These are phyloP conservation scores for Drosophila bunnanda DNA, from an alignment of 2,888 invertebrate species.

Conservation along the genomic window DNA sequence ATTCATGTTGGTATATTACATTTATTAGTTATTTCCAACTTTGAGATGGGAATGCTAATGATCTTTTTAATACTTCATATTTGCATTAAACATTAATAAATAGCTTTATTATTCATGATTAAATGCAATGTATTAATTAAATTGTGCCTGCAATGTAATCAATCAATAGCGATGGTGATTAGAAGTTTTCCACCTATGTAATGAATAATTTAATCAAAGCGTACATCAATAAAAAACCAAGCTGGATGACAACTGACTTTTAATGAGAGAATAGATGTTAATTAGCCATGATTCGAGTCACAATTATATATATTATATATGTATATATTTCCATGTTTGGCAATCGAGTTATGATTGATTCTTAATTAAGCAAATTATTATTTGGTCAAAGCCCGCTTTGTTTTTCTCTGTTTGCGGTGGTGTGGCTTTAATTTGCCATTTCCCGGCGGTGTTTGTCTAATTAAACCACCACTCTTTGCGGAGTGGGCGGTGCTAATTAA, in stretches of 20 bases:
- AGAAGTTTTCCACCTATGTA: slow-evolving; percentile 7
- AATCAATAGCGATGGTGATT: slow-evolving; percentile 3
- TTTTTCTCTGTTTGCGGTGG: slow-evolving; percentile 16
- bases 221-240: slow-evolving; percentile 3
- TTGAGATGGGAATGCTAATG: not conserved
- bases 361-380: slow-evolving; percentile 44
- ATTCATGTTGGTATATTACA: not conserved
- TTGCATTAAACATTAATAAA: not conserved
- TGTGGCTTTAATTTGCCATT: slow-evolving; percentile 64
- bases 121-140: not conserved
- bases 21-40: not conserved
- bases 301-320: not conserved
- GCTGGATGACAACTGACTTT: slow-evolving; percentile 17
- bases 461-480: slow-evolving; percentile 52
- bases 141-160: not conserved
- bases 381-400: not conserved
- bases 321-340: slow-evolving; percentile 1
- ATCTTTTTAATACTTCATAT: not conserved
- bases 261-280: slow-evolving; percentile 30
- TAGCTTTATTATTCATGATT: not conserved
- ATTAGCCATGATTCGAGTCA: slow-evolving; percentile 20
- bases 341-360: slow-evolving; percentile 42
- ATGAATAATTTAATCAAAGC: slow-evolving; percentile 19
- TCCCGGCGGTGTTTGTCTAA: slow-evolving; percentile 63
- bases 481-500: slow-evolving; percentile 59